Percentiles rank a stretch among this genome's conserved stretches.
These are phyloP conservation scores for Cyrtodaria siliqua DNA, from an alignment of 2,888 invertebrate species.

Conservation along the genomic window DNA sequence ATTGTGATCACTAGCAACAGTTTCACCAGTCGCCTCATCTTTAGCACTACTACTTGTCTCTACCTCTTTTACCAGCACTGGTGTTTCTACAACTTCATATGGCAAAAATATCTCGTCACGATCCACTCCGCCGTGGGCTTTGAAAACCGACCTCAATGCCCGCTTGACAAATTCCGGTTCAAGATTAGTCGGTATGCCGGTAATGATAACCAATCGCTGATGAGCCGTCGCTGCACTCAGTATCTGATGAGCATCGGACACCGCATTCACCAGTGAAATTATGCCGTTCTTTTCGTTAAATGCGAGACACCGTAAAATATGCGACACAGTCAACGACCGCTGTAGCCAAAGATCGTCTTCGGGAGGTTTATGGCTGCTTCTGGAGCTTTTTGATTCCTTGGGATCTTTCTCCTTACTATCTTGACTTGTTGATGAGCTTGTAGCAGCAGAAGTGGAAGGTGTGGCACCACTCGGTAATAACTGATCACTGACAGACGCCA, in stretches of 20 bases:
- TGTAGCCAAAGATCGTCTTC: slow-evolving; percentile 85
- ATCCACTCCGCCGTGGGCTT: slow-evolving; percentile 80
- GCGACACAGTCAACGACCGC: slow-evolving; percentile 81
- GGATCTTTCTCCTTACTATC: slow-evolving; percentile 31
- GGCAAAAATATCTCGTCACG: slow-evolving; percentile 83
- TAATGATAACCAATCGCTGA: slow-evolving; percentile 80
- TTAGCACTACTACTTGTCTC: slow-evolving; percentile 14
- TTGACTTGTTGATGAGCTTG: slow-evolving; percentile 39
- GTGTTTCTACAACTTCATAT: slow-evolving; percentile 45
- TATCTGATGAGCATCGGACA: slow-evolving; percentile 78
- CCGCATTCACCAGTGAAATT: slow-evolving; percentile 76
- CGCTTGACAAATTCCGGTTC: slow-evolving; percentile 71
- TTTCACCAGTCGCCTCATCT: slow-evolving; percentile 47
- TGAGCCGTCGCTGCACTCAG: slow-evolving; percentile 77
- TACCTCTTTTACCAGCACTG: slow-evolving; percentile 23
- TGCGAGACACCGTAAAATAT: slow-evolving; percentile 81
- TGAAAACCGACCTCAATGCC: slow-evolving; percentile 77
- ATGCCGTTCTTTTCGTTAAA: slow-evolving; percentile 80
- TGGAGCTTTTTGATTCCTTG: slow-evolving; percentile 36
- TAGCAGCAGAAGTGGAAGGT: slow-evolving; percentile 45
- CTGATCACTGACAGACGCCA: slow-evolving; percentile 48
- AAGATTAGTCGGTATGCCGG: slow-evolving; percentile 80
- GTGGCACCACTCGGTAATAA: not conserved
- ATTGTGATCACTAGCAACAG: slow-evolving; percentile 16
- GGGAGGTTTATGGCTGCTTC: slow-evolving; percentile 54